Evolutionary conservation across 2,797 vertebrate species (phyloP).

Genomic region (Sciurus carolinensis): DNA sequence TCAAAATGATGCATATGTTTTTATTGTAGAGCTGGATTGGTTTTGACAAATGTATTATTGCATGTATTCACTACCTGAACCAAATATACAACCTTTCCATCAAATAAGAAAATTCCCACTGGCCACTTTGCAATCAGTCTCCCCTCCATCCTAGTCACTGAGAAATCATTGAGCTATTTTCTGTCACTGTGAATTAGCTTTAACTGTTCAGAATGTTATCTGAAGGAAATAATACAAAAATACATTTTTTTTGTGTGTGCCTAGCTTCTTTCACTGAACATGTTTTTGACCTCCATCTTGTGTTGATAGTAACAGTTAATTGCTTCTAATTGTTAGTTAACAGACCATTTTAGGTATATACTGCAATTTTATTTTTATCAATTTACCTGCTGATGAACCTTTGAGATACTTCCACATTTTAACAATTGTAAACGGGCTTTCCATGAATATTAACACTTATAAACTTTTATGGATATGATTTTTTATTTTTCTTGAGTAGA

Average conservation of each 20-base stretch:
- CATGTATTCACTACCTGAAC: constrained; percentile 37
- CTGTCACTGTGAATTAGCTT: constrained; percentile 1
- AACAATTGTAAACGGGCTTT: neutral
- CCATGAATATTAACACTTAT: neutral
- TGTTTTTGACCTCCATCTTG: neutral
- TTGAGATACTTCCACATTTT: neutral
- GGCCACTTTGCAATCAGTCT: constrained; percentile 6
- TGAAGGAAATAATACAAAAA: constrained; percentile 38
- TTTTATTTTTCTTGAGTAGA: constrained; percentile 43
- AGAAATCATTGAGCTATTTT: neutral
- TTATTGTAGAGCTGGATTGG: constrained; percentile 32
- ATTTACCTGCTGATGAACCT: neutral
- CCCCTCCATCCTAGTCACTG: neutral
- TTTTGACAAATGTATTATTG: constrained; percentile 60
- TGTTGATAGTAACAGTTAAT: neutral
- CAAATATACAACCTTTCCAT: constrained; percentile 28
- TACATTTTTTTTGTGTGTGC: neutral
- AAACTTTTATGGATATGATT: neutral
- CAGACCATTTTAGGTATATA: neutral
- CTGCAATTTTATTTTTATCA: neutral
- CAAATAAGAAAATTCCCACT: constrained; percentile 31
- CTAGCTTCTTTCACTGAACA: neutral
- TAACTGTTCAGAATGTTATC: constrained; percentile 28
- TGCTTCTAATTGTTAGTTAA: neutral
- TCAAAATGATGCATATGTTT: neutral